Base-by-base conservation (phyloP, 2,113 vertebrate genomes). In the Zosterops lateralis region DNA sequence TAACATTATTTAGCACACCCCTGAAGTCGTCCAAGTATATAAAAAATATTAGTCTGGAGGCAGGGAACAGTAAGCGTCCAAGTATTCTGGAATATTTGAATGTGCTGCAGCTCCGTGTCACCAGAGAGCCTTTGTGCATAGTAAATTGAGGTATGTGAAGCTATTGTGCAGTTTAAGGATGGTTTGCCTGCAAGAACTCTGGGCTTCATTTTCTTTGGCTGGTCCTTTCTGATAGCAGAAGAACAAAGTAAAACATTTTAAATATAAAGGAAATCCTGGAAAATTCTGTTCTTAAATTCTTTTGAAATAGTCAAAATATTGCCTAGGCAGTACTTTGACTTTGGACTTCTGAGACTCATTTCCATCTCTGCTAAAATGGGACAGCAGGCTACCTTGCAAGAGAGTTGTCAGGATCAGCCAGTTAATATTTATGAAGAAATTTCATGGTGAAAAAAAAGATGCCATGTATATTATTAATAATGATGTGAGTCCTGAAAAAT, bases 401-500 rank as follows among this genome's bases (percentile, higher is more conserved):
- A 85, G 54, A 80, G 84, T 73, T 94, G 82, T 88, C 74, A 94
- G 64, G 48, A 91, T 86, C 70, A 88, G 58, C 40, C n/a, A 71
- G 76, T 91, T 81, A 77, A 70, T 92, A 89, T 90, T 95, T 91
- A 84, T 82, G 47, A 84, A 73, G 51, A 95, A 93, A 94, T 84
- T 89, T 79, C 4, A 7, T 45, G 26, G 40, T 68, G 34, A 78
- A 93, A 88, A 88, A 82, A 92, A 83, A n/a, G 58, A 51, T 72
- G 75, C 44, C 70, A 68, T 81, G 51, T 93, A 38, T 88, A 88
- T 87, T 93, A 84, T 91, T 94, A 94, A 86, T 95, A 95, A 95
- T 96, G 81, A 94, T 34, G 91, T 95, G 91, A 93, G 72, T 91
- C 90, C 61, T 95, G 94, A 97, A 93, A 97, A 97, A 95, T 92